Evolutionary conservation across 2,113 vertebrate species (phyloP).

Genomic region (Leuciscus idus): DNA sequence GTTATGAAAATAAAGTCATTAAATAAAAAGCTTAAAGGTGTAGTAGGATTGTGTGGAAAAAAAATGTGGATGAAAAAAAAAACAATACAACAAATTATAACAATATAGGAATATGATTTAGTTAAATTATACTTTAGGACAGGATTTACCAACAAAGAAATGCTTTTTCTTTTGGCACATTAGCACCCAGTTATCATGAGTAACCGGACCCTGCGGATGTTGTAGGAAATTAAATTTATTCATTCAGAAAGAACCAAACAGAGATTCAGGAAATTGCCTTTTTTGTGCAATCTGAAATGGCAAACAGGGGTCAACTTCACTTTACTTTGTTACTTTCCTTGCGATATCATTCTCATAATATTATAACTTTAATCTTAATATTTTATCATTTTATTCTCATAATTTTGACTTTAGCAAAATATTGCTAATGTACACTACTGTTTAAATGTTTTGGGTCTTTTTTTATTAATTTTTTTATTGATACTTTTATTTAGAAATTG

Average conservation of each 20-base stretch:
- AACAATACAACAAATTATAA: neutral
- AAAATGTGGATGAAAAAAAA: neutral
- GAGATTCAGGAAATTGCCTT: neutral
- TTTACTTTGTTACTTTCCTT: neutral
- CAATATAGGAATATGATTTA: neutral
- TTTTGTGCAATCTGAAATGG: neutral
- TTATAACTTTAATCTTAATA: neutral
- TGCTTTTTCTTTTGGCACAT: neutral
- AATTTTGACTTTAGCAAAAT: no score
- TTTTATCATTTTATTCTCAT: neutral
- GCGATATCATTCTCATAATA: neutral
- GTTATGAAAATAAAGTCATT: neutral
- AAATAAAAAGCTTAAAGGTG: neutral
- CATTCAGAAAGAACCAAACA: neutral
- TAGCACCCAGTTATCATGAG: neutral
- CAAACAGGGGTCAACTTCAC: neutral
- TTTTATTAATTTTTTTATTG: no score
- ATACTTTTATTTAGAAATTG: no score
- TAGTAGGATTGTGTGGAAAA: neutral
- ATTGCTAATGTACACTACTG: no score
- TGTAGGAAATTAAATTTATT: neutral
- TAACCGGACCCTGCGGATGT: neutral
- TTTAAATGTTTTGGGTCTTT: no score
- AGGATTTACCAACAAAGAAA: neutral
- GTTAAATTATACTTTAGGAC: neutral